Base-by-base conservation (phyloP, 2,888 invertebrate species). In the Agrypnus murinus region DNA sequence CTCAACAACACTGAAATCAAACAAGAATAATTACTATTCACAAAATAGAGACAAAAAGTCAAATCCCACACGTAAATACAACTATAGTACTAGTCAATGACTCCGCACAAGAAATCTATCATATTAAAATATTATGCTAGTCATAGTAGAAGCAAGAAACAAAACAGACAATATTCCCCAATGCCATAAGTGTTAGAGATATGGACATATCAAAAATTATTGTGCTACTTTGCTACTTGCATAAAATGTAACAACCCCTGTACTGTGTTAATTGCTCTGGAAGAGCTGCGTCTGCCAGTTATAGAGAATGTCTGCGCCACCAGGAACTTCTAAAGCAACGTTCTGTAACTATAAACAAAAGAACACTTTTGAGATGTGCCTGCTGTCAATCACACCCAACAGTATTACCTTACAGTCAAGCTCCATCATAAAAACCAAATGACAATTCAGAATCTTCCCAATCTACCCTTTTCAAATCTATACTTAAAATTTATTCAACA, bases 251-350 rank as follows among this genome's bases (percentile, higher is more conserved):
- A n/a, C n/a, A 36, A 36, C 7, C 36, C 36, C 10, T 9, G 7
- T 36, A 36, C 36, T 36, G 36, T 36, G 36, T 36, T 36, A 36
- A 36, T 36, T 36, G 36, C 36, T 36, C 7, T 36, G 36, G n/a
- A n/a, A n/a, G 7, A 36, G 36, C 10, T 9, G 9, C 7, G 7
- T 9, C 10, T 36, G 36, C 10, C 10, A 36, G 36, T 36, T 36
- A 36, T 36, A 36, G 7, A 36, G 36, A 10, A 36, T 9, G 36
- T 36, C 36, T 36, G 7, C 36, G 9, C 10, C 36, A 36, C 36
- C 10, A 36, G 36, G 36, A 36, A 8, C 36, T 36, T 36, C 10
- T n/a, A n/a, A 36, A 36, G 36, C 7, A 7, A 36, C 36, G 36
- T 36, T 36, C 10, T 36, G 9, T 9, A 36, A 36, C 36, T 36